Conservation (phyloP, 2,797 vertebrate species). For the Cyprinodon diabolis region DNA sequence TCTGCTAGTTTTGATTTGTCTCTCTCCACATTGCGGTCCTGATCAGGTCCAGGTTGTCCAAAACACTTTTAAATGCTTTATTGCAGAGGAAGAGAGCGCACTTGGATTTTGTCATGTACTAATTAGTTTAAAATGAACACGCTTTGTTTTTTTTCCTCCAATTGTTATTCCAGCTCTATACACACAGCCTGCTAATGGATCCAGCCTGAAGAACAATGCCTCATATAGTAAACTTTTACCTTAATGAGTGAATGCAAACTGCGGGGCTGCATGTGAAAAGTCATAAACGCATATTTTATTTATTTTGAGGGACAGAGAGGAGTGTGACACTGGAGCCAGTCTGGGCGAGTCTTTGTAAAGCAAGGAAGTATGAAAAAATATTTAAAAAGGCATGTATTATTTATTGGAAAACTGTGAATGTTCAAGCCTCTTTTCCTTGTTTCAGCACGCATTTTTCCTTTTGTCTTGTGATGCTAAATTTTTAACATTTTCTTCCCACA, state of each 20-base stretch:
- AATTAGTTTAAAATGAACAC: conserved; percentile 30
- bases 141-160: conserved; percentile 26
- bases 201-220: conserved; percentile 58
- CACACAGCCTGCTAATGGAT: conserved; percentile 58
- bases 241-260: conserved; percentile 59
- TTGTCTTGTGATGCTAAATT: conserved; percentile 97
- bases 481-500: conserved; percentile 91
- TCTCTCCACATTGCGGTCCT: conserved; percentile 1
- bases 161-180: conserved; percentile 52
- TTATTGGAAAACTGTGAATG: conserved; percentile 91
- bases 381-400: conserved; percentile 90
- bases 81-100: background rate
- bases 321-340: conserved; percentile 57
- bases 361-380: conserved; percentile 4
- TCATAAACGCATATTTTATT: conserved; percentile 53
- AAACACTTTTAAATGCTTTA: conserved; percentile 18
- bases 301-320: conserved; percentile 45
- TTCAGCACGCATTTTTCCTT: conserved; percentile 93
- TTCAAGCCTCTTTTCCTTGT: conserved; percentile 89
- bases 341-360: conserved; percentile 52
- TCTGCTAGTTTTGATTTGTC: conserved; percentile 5
- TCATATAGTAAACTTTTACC: conserved; percentile 52
- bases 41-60: conserved; percentile 7
- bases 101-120: conserved; percentile 28
- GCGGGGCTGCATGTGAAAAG: conserved; percentile 53